Evolutionary conservation across 2,888 invertebrate genomes (phyloP), one percentile per base, ranked within the genome.

Genomic region (Parnassius mnemosyne): DNA sequence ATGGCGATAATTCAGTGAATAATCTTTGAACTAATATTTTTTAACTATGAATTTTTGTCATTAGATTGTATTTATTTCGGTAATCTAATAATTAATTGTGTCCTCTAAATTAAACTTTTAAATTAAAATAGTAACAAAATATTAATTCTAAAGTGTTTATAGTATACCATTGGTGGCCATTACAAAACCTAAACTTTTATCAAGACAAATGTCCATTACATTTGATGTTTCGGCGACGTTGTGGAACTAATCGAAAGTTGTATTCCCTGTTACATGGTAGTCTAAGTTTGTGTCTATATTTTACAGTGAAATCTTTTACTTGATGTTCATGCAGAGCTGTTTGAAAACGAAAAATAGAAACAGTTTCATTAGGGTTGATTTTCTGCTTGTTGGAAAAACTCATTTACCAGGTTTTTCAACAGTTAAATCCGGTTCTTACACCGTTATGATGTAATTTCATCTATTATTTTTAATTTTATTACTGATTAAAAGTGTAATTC

Each of bases 171-270:
- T 86, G 90, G 90, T 90, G 90, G 91, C 91, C 91, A 91, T 91
- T 91, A 90, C 91, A 89, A 91, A 89, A 88, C 84, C 87, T 87
- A 89, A 91, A 89, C 87, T 90, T 90, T 89, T 89, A 89, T 86
- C 89, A 81, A 87, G 84, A 88, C 88, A 85, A 90, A 89, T 89
- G 89, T 90, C 91, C 87, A 89, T 85, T 89, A 89, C 90, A 90
- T 91, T 89, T 89, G 91, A 90, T 91, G 91, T 90, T 91, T 90
- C 89, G 90, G 90, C 90, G 90, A 90, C 89, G 88, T 88, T 89
- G 89, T 89, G 89, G 87, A 70, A 68, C 88, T 89, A 87, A 89
- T 90, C 81, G 76, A 80, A 84, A 84, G 82, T 84, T 76, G 75
- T 74, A 71, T 82, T 75, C 76, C 75, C 79, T 84, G 78, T 75